Evolutionary conservation across 2,888 invertebrate genomes (phyloP).

Genomic region (Synergus japonicus): DNA sequence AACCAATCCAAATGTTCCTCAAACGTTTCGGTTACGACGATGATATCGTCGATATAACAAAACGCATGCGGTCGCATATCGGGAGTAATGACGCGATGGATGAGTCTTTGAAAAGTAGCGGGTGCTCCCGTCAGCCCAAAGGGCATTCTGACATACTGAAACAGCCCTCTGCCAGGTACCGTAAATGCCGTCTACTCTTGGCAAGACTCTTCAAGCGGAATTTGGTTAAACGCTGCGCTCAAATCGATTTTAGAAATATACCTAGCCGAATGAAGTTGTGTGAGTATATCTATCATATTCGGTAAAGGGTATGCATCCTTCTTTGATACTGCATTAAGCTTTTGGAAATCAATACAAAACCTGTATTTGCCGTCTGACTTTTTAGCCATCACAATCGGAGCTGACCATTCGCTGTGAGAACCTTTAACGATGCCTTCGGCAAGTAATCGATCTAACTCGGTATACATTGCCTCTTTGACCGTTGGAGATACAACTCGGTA

Average conservation of each 20-base stretch:
- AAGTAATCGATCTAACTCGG: constrained; percentile 66
- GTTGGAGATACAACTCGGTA: constrained; percentile 43
- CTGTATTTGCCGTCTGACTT: constrained; percentile 56
- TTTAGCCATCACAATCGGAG: constrained; percentile 61
- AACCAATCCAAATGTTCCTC: too few relatives aligned
- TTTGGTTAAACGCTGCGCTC: too few relatives aligned
- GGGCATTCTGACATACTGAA: background rate
- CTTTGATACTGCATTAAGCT: too few relatives aligned
- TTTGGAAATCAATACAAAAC: background rate
- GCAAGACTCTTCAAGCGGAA: background rate
- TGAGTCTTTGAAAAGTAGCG: background rate
- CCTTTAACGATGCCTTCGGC: constrained; percentile 62
- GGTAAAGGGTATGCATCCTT: too few relatives aligned
- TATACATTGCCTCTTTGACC: constrained; percentile 40
- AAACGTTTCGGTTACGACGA: too few relatives aligned
- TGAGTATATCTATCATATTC: too few relatives aligned
- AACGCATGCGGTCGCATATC: background rate
- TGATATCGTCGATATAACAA: background rate
- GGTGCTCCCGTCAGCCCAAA: background rate
- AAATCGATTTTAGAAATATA: too few relatives aligned
- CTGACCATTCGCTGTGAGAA: constrained; percentile 61
- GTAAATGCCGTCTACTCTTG: background rate
- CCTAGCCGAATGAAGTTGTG: too few relatives aligned
- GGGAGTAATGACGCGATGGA: background rate
- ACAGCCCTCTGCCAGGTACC: background rate